phyloP scores from a whole-genome alignment of 1,140 invertebrate species.

The Bactericera cockerelli region DNA sequence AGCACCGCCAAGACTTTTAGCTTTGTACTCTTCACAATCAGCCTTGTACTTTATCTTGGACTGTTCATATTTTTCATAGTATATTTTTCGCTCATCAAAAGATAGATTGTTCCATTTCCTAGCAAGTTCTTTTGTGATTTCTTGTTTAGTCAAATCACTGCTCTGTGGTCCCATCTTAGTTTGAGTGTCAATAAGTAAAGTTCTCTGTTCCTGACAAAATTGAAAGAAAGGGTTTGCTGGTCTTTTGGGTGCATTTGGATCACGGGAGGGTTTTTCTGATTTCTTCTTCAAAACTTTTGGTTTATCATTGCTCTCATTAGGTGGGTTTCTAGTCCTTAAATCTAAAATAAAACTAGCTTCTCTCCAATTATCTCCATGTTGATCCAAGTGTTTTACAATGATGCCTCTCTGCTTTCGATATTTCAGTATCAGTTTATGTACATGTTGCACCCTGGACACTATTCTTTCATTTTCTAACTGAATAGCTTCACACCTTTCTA shows the following conservation, averaged over 20 bases:
- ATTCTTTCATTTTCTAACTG: conserved; percentile 44
- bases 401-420: conserved; percentile 23
- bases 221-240: conserved; percentile 66
- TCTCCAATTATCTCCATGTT: conserved; percentile 24
- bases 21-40: conserved; percentile 44
- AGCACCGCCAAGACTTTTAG: not conserved
- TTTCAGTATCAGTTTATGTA: conserved; percentile 21
- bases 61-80: conserved; percentile 61
- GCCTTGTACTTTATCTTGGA: conserved; percentile 61
- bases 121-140: conserved; percentile 53
- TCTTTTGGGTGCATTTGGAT: conserved; percentile 61
- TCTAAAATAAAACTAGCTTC: conserved; percentile 16
- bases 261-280: conserved; percentile 36
- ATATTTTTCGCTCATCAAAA: conserved; percentile 54
- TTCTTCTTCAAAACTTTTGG: conserved; percentile 26
- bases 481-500: conserved; percentile 44
- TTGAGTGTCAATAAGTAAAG: conserved; percentile 41
- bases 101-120: conserved; percentile 53
- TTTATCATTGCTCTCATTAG: conserved; percentile 9
- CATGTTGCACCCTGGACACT: conserved; percentile 34
- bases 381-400: conserved; percentile 25
- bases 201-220: conserved; percentile 61
- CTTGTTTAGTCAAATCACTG: conserved; percentile 52
- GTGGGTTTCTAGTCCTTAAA: conserved; percentile 11
- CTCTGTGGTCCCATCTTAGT: conserved; percentile 35